Percentiles rank a stretch among this genome's conserved stretches.
phyloP scores from a whole-genome alignment of 2,888 invertebrate genomes.

The Drosophila algonquin region DNA sequence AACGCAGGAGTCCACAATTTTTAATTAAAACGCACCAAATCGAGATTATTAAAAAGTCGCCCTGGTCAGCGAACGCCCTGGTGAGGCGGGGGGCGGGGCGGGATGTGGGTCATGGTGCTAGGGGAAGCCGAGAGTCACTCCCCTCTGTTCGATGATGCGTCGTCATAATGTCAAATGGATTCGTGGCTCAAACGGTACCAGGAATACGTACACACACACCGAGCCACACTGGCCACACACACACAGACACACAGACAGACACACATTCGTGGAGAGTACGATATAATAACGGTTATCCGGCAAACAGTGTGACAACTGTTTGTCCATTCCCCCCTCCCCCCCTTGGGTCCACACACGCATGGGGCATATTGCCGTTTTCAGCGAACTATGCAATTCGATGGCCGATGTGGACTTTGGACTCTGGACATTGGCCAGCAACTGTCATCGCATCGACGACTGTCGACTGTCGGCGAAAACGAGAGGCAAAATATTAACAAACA shows the following conservation, averaged over 20 bases:
- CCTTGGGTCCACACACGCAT: not conserved
- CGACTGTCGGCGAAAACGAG: slow-evolving; percentile 47
- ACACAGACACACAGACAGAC: not conserved
- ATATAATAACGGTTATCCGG: slow-evolving; percentile 72
- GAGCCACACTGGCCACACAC: not conserved
- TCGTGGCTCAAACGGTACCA: slow-evolving; percentile 21
- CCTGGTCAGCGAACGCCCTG: slow-evolving; percentile 48
- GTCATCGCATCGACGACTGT: slow-evolving; percentile 46
- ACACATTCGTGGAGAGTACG: slow-evolving; percentile 27
- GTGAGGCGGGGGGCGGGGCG: slow-evolving; percentile 2
- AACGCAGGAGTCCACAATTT: slow-evolving; percentile 40
- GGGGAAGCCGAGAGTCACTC: slow-evolving; percentile 39
- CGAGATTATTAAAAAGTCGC: slow-evolving; percentile 71
- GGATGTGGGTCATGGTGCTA: not conserved
- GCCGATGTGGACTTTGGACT: slow-evolving; percentile 47
- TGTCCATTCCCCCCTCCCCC: slow-evolving; percentile 23
- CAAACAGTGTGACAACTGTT: slow-evolving; percentile 56
- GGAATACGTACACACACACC: no score
- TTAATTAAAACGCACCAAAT: slow-evolving; percentile 69
- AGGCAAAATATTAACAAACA: slow-evolving; percentile 70
- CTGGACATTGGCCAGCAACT: slow-evolving; percentile 63
- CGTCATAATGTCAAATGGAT: slow-evolving; percentile 65
- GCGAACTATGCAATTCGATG: slow-evolving; percentile 43
- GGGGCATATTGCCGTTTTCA: slow-evolving; percentile 41
- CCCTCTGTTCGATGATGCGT: slow-evolving; percentile 46